phyloP scores from a whole-genome alignment of 2,888 invertebrate species.

The Zonitis immaculata region DNA sequence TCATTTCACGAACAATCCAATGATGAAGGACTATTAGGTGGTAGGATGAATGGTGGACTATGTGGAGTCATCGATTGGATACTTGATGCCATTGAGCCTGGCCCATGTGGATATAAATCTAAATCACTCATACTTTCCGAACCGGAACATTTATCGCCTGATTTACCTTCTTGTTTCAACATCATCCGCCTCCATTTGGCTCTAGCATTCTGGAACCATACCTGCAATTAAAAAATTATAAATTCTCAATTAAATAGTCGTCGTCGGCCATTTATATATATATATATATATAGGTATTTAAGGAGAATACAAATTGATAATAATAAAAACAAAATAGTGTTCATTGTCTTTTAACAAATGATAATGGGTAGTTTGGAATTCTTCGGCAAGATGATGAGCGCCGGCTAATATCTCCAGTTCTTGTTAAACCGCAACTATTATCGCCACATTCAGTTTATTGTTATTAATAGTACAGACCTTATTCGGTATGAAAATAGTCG shows the following conservation, averaged over 20 bases:
- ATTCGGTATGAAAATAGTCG: conserved; percentile 45
- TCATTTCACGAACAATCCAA: conserved; percentile 65
- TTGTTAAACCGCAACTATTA: conserved; percentile 49
- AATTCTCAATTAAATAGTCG: too few relatives aligned
- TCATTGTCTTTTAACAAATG: conserved; percentile 45
- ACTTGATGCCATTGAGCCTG: conserved; percentile 60
- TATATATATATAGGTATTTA: too few relatives aligned
- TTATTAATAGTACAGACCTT: conserved; percentile 50
- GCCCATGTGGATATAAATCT: conserved; percentile 55
- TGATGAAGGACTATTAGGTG: conserved; percentile 65
- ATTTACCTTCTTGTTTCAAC: conserved; percentile 72
- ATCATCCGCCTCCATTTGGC: conserved; percentile 91
- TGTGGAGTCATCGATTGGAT: conserved; percentile 62
- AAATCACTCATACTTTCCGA: conserved; percentile 60
- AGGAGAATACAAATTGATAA: too few relatives aligned
- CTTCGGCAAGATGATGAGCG: conserved; percentile 37
- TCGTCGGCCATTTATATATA: too few relatives aligned
- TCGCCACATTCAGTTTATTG: conserved; percentile 51
- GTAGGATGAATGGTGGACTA: conserved; percentile 67
- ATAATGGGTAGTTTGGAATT: conserved; percentile 49
- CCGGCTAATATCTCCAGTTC: conserved; percentile 39
- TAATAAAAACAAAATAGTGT: conserved; percentile 9
- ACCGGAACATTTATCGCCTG: conserved; percentile 63
- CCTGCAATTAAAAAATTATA: conserved; percentile 60
- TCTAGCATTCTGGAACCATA: conserved; percentile 93